These are phyloP conservation scores for Ooceraea biroi DNA, from an alignment of 1,140 invertebrate genomes.

Conservation along the genomic window DNA sequence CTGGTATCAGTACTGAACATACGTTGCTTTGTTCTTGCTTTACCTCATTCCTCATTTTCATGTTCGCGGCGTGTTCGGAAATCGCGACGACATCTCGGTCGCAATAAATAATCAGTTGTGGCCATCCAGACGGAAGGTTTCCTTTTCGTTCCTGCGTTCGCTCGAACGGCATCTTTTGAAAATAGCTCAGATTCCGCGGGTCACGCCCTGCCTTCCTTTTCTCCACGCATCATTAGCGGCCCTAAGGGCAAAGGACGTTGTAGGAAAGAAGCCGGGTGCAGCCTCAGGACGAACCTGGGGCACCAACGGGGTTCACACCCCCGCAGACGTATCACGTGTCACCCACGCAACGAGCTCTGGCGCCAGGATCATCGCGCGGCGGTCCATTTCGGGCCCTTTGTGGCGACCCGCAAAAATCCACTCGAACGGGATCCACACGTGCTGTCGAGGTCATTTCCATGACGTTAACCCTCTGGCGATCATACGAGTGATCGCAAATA, in stretches of 20 bases:
- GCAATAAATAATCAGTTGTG: slow-evolving; percentile 51
- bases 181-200: slow-evolving; percentile 81
- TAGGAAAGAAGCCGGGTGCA: background rate
- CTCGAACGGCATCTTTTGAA: slow-evolving; percentile 73
- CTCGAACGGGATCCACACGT: slow-evolving; percentile 58
- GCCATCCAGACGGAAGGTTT: slow-evolving; percentile 22
- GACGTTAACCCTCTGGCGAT: slow-evolving; percentile 26
- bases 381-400: slow-evolving; percentile 71
- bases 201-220: slow-evolving; percentile 71
- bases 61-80: background rate
- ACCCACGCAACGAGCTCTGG: slow-evolving; percentile 79
- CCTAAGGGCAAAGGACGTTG: slow-evolving; percentile 48
- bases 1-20: background rate
- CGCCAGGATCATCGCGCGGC: slow-evolving; percentile 81
- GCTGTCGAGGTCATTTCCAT: slow-evolving; percentile 41
- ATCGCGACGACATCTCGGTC: slow-evolving; percentile 16
- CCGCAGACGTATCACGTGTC: slow-evolving; percentile 84
- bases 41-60: background rate
- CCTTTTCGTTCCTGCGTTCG: slow-evolving; percentile 44
- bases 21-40: background rate
- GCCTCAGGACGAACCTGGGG: slow-evolving; percentile 39
- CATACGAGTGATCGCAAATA: background rate
- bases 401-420: slow-evolving; percentile 74
- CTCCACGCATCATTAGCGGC: slow-evolving; percentile 82
- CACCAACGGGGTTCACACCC: slow-evolving; percentile 80